Evolutionary conservation across 2,797 vertebrate species (phyloP), one percentile per base, ranked within the genome.

Genomic region (Anomalospiza imberbis): DNA sequence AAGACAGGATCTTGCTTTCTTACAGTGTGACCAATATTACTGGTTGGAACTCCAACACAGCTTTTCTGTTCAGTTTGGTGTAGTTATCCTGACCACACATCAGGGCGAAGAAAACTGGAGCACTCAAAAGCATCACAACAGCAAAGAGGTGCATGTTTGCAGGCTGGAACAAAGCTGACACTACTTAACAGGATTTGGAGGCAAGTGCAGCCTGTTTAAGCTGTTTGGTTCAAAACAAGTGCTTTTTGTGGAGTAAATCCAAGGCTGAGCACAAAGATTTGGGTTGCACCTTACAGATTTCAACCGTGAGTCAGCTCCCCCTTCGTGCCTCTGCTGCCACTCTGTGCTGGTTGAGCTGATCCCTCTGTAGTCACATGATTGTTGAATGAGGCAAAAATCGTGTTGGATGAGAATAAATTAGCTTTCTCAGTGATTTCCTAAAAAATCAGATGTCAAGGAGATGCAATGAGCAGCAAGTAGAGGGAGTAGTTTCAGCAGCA

Each of bases 301-400:
- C 8, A 28, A 2, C 67, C 5, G 0, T 8, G 12, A 71, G 57
- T 61, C 12, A 9, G 80, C 57, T 38, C 25, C 70, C 40, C 10
- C 44, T 42, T 1, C 0, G 0, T 58, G 77, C 70, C 55, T 67
- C 28, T 92, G 67, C 65, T 91, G 47, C 54, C 31, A 65, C 38
- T 55, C 62, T 78, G 18, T 72, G 73, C 76, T 70, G 42, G 24
- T 36, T 2, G 7, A 67, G 26, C 61, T 85, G 57, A 55, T 83
- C 40, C 22, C 17, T 92, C 48, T 77, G 22, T 83, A 66, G 51
- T 75, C 40, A 54, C 22, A 1, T 76, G 42, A 20, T 47, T 31
- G 29, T 47, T 60, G 72, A 88, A 48, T 85, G 79, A 86, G 76
- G 61, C 72, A 89, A 85, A 83, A 91, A 57, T 71, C 13, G 8